Evolutionary conservation across 2,888 invertebrate species (phyloP), one percentile per base, ranked within the genome.

Genomic region (Euplagia quadripunctaria): DNA sequence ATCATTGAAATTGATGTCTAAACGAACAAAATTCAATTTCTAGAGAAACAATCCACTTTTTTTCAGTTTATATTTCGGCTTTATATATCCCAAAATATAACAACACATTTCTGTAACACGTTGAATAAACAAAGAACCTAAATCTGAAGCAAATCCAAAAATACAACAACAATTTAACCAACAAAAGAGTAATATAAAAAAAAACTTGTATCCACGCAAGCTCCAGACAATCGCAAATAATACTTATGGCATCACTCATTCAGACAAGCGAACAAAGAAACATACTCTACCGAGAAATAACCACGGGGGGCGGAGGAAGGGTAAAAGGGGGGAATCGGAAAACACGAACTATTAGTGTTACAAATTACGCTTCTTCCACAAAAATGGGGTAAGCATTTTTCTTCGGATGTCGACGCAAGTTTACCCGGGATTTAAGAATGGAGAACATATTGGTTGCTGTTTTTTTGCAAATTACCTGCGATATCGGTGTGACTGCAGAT

Each of bases 291-390:
- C 76, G 74, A 78, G 79, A 81, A 82, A 84, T 73, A 74, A 74
- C 72, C 70, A 73, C 70, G 70, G 74, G 75, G 71, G 67, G 42
- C 31, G 20, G 31, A 20, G 58, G 17, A 16, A 63, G 41, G 20
- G 52, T 16, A 69, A 41, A 67, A 42, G 31, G 63, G 79, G 82
- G 77, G 84, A 82, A 88, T 86, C 85, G 85, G 84, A 85, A 86
- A 87, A 87, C 86, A 82, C 80, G 77, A 85, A 86, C 88, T 87
- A 88, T 89, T 89, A 90, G 83, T 78, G 82, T 88, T 86, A 90
- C 89, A 90, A 90, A 90, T 89, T 85, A 84, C 86, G 80, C 83
- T 87, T 88, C 85, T 79, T 78, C 82, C 81, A 81, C 87, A 73
- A 82, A 84, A 79, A 75, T 76, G 76, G 43, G n/a, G 58, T 17